A percentile compares a stretch with the other conserved stretches of the same genome.
These are phyloP conservation scores for Sisyra terminalis DNA, from an alignment of 2,888 invertebrate genomes.

Conservation along the genomic window DNA sequence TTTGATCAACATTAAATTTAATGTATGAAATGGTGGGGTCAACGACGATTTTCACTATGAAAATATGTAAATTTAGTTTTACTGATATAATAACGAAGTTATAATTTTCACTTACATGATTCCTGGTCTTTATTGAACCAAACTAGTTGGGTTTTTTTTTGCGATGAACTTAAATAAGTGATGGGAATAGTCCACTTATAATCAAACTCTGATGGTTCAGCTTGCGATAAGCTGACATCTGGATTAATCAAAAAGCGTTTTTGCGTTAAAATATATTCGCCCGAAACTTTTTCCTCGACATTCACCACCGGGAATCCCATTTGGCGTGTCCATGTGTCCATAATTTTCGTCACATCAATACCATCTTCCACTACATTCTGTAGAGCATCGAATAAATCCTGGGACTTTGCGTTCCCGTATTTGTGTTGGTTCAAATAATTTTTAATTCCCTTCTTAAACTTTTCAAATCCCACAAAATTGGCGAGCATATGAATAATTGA, in stretches of 20 bases:
- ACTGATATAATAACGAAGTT: slow-evolving; percentile 7
- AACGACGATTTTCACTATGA: slow-evolving; percentile 35
- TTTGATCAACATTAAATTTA: slow-evolving; percentile 72
- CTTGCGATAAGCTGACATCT: slow-evolving; percentile 33
- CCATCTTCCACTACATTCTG: slow-evolving; percentile 34
- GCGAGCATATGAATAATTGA: slow-evolving; percentile 80
- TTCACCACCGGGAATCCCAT: slow-evolving; percentile 72
- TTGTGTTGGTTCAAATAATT: slow-evolving; percentile 53
- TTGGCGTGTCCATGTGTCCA: slow-evolving; percentile 83
- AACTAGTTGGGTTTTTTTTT: slow-evolving; percentile 12
- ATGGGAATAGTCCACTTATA: slow-evolving; percentile 80
- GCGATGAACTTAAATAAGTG: slow-evolving; percentile 45
- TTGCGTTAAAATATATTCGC: slow-evolving; percentile 47
- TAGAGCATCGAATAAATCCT: slow-evolving; percentile 54
- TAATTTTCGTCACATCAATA: slow-evolving; percentile 37
- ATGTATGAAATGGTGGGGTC: slow-evolving; percentile 41
- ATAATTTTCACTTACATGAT: slow-evolving; percentile 28
- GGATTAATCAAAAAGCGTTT: slow-evolving; percentile 58
- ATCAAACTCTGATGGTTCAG: slow-evolving; percentile 24
- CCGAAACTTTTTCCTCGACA: slow-evolving; percentile 28
- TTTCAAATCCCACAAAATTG: slow-evolving; percentile 48
- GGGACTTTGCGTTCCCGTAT: slow-evolving; percentile 64
- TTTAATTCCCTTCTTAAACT: slow-evolving; percentile 55
- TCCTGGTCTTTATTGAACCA: slow-evolving; percentile 23
- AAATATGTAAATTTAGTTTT: too few species aligned